These are phyloP conservation scores for Philereme vetulata DNA, from an alignment of 2,888 invertebrate species.

Conservation along the genomic window DNA sequence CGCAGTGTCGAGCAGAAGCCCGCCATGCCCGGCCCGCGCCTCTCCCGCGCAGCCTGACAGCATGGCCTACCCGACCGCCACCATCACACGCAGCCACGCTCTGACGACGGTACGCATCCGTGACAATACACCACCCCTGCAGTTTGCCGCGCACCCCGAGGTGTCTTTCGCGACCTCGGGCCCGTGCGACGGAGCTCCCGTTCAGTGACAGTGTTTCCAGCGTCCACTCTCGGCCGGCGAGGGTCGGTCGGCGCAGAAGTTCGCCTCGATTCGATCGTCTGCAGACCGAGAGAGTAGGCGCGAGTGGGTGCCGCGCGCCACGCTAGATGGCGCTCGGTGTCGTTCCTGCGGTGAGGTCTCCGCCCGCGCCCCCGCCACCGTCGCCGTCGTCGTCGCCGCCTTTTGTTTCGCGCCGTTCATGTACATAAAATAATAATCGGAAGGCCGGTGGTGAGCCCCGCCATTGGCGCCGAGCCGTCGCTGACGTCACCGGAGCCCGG, in stretches of 20 bases:
- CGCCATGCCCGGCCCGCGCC: constrained; percentile 84
- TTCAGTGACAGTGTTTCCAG: constrained; percentile 72
- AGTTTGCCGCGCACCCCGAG: constrained; percentile 33
- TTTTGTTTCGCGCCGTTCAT: constrained; percentile 79
- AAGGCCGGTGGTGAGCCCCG: constrained; percentile 74
- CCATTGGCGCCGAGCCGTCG: constrained; percentile 78
- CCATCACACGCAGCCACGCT: constrained; percentile 83
- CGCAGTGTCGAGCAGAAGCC: constrained; percentile 81
- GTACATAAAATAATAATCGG: constrained; percentile 80
- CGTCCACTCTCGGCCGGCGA: constrained; percentile 55
- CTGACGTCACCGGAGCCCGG: constrained; percentile 81
- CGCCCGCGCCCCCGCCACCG: constrained; percentile 69
- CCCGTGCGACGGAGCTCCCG: constrained; percentile 46
- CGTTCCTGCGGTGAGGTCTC: constrained; percentile 82
- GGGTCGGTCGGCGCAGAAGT: constrained; percentile 65
- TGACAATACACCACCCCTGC: constrained; percentile 40
- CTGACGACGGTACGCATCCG: constrained; percentile 81
- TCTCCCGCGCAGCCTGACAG: constrained; percentile 83
- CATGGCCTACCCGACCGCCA: constrained; percentile 82
- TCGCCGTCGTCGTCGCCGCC: constrained; percentile 67
- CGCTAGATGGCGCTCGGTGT: constrained; percentile 80
- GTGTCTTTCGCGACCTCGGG: constrained; percentile 43
- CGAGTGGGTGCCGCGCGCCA: constrained; percentile 76
- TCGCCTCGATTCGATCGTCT: constrained; percentile 81
- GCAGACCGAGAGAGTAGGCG: constrained; percentile 77